Percentiles rank a stretch among this genome's conserved stretches.
Evolutionary conservation across 2,113 vertebrate species (phyloP).

Genomic region (Apteryx mantelli): DNA sequence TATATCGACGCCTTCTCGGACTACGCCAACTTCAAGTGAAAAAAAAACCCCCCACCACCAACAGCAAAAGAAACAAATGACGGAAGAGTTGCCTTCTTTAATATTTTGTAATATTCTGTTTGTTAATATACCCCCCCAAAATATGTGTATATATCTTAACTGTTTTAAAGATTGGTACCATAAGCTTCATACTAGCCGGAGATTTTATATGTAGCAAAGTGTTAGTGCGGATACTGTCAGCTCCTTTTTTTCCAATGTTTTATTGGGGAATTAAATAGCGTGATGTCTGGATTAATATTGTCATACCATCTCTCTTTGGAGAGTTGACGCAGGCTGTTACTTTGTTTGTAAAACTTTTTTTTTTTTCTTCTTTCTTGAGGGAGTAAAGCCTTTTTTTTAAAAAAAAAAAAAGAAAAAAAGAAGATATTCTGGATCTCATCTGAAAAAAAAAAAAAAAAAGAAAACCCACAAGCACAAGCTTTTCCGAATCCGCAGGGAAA

Average conservation of each 20-base stretch:
- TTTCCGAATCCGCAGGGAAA: too few species aligned
- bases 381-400: slow-evolving; percentile 64
- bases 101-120: slow-evolving; percentile 99
- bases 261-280: slow-evolving; percentile 85
- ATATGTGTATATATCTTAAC: slow-evolving; percentile 92
- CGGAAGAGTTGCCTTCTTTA: slow-evolving; percentile 92
- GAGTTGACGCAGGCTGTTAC: slow-evolving; percentile 61
- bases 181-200: slow-evolving; percentile 92
- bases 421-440: slow-evolving; percentile 37
- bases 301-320: slow-evolving; percentile 74
- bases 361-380: slow-evolving; percentile 11
- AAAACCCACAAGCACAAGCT: too few species aligned
- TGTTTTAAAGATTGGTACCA: slow-evolving; percentile 91
- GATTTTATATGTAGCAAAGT: slow-evolving; percentile 93
- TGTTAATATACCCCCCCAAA: slow-evolving; percentile 88
- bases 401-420: background rate
- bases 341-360: slow-evolving; percentile 71
- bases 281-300: slow-evolving; percentile 82
- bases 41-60: background rate
- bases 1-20: slow-evolving; percentile 99
- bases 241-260: slow-evolving; percentile 82
- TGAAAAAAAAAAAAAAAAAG: too few species aligned
- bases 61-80: background rate
- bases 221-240: slow-evolving; percentile 80
- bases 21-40: slow-evolving; percentile 98